Percentiles rank a stretch among this genome's conserved stretches.
Evolutionary conservation across 2,113 vertebrate genomes (phyloP).

Genomic region (Eptatretus burgeri): DNA sequence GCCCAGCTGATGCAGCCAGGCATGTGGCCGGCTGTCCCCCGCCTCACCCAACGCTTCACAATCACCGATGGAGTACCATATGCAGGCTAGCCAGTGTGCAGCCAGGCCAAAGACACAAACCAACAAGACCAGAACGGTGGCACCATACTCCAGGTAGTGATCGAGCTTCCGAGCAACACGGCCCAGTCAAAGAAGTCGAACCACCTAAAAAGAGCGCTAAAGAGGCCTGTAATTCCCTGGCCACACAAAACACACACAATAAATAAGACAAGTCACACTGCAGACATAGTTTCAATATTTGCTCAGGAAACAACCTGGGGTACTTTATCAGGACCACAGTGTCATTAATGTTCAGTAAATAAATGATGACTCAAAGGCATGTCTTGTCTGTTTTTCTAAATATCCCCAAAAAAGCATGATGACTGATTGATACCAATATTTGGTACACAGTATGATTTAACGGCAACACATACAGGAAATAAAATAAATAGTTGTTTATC

Average conservation of each 20-base stretch:
- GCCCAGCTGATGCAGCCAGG: constrained; percentile 4
- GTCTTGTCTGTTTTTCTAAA: no score
- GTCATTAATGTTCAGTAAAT: no score
- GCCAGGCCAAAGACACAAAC: constrained; percentile 22
- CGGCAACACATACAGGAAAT: no score
- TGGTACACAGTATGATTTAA: no score
- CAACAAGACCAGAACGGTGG: neutral
- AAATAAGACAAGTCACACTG: no score
- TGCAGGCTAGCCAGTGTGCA: constrained; percentile 41
- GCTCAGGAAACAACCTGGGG: no score
- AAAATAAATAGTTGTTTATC: no score
- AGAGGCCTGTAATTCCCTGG: constrained; percentile 5
- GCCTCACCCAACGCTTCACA: constrained; percentile 1
- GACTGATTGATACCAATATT: no score
- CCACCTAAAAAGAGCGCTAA: neutral
- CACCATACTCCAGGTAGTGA: constrained; percentile 2
- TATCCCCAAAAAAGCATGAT: no score
- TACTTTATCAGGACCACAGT: no score
- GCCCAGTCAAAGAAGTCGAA: neutral
- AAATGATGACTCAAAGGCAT: no score
- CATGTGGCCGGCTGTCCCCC: neutral
- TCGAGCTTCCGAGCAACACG: constrained; percentile 3
- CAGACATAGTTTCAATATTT: no score
- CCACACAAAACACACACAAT: neutral
- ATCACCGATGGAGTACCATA: constrained; percentile 4